These are phyloP conservation scores for Plestiodon gilberti DNA, from an alignment of 2,113 vertebrate genomes.

Conservation along the genomic window DNA sequence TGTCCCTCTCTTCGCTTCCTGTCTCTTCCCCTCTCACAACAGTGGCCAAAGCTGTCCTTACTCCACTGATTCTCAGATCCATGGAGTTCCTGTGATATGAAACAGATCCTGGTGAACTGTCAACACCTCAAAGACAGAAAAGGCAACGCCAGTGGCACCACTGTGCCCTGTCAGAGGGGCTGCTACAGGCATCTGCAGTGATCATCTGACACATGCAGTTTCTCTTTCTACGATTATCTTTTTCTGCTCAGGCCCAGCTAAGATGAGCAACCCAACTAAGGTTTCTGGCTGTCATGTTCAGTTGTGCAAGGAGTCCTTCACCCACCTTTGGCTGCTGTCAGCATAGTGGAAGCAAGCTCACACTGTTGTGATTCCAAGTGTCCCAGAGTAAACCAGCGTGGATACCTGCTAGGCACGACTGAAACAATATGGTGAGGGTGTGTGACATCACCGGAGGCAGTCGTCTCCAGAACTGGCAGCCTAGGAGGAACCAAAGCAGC, in stretches of 20 bases:
- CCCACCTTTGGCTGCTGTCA: slow-evolving; percentile 93
- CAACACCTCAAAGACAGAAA: background rate
- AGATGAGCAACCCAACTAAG: background rate
- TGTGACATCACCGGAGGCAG: slow-evolving; percentile 85
- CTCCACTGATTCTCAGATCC: background rate
- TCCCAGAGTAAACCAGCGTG: slow-evolving; percentile 97
- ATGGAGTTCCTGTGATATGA: background rate
- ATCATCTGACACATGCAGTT: background rate
- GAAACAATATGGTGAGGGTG: slow-evolving; percentile 96
- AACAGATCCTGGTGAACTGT: background rate
- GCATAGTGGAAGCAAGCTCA: slow-evolving; percentile 97
- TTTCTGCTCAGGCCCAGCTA: too few relatives aligned
- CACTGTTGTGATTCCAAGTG: slow-evolving; percentile 99
- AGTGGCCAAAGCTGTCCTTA: background rate
- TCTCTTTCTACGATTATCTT: background rate
- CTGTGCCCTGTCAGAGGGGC: background rate
- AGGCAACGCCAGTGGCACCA: background rate
- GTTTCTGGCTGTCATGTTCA: background rate
- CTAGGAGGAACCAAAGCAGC: slow-evolving; percentile 70
- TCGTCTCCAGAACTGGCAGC: slow-evolving; percentile 94
- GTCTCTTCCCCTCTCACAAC: too few relatives aligned
- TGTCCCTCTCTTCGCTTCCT: background rate
- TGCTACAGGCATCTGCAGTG: background rate
- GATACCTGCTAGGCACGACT: slow-evolving; percentile 94
- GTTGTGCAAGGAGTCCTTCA: background rate